phyloP scores from a whole-genome alignment of 2,888 invertebrate genomes.

The Thalpophila matura region DNA sequence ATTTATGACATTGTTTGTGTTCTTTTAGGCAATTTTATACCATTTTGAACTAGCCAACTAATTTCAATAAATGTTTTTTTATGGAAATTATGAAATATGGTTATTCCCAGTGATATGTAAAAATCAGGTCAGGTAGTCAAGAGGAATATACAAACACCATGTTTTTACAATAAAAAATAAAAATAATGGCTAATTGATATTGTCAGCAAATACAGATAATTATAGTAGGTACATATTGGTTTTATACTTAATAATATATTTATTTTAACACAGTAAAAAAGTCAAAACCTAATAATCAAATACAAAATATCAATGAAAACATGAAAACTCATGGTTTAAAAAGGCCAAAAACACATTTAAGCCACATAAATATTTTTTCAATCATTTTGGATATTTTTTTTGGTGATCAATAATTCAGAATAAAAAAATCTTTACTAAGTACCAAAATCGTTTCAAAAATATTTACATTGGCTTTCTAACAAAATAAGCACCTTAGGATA shows the following conservation, averaged over 20 bases:
- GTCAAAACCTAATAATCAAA: slow-evolving; percentile 16
- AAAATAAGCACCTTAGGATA: slow-evolving; percentile 58
- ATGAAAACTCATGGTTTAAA: slow-evolving; percentile 4
- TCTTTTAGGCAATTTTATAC: slow-evolving; percentile 3
- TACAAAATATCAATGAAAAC: slow-evolving; percentile 27
- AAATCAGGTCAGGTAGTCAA: slow-evolving; percentile 53
- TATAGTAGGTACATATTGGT: too few species aligned
- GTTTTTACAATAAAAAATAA: slow-evolving; percentile 6
- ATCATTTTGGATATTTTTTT: background rate
- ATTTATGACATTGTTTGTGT: background rate
- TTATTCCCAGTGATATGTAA: slow-evolving; percentile 55
- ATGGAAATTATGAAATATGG: slow-evolving; percentile 31
- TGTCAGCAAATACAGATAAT: slow-evolving; percentile 4
- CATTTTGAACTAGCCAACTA: slow-evolving; percentile 13
- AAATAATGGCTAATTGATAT: background rate
- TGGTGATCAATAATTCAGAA: background rate
- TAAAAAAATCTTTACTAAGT: background rate
- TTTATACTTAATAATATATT: slow-evolving; percentile 19
- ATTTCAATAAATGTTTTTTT: slow-evolving; percentile 26
- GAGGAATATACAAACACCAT: slow-evolving; percentile 15
- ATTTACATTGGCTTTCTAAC: slow-evolving; percentile 38
- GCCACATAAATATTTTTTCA: slow-evolving; percentile 26
- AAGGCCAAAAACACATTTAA: slow-evolving; percentile 2
- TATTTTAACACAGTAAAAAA: slow-evolving; percentile 14
- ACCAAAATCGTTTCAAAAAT: slow-evolving; percentile 15